Evolutionary conservation across 2,888 invertebrate genomes (phyloP).

Genomic region (Byasa hedistus): DNA sequence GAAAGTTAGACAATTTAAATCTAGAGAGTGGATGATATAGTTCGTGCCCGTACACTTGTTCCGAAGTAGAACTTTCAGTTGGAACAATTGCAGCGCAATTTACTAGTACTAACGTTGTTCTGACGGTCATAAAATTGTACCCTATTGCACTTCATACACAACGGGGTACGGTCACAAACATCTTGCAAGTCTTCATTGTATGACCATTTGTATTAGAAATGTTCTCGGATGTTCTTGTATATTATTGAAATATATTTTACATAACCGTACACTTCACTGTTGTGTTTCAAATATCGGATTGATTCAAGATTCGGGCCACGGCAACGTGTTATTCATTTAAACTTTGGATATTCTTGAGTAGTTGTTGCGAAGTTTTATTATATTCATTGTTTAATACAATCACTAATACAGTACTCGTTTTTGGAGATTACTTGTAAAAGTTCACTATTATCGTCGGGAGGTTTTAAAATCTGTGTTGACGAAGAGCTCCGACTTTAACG

Average conservation of each 20-base stretch:
- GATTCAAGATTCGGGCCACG: slow-evolving; percentile 17
- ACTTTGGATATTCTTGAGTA: slow-evolving; percentile 25
- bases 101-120: neutral
- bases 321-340: slow-evolving; percentile 26
- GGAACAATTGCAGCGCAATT: neutral
- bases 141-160: neutral
- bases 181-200: neutral
- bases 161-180: no score
- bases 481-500: no score
- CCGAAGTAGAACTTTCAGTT: neutral
- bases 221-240: no score
- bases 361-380: neutral
- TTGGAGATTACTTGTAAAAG: no score
- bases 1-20: slow-evolving; percentile 7
- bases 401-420: no score
- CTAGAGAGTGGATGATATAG: neutral
- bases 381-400: no score
- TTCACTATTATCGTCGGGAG: no score
- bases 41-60: slow-evolving; percentile 1
- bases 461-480: no score
- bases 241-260: no score
- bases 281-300: no score
- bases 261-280: no score
- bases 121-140: neutral
- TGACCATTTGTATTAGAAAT: no score